phyloP scores from a whole-genome alignment of 2,797 vertebrate genomes.

The Gallirallus australis region DNA sequence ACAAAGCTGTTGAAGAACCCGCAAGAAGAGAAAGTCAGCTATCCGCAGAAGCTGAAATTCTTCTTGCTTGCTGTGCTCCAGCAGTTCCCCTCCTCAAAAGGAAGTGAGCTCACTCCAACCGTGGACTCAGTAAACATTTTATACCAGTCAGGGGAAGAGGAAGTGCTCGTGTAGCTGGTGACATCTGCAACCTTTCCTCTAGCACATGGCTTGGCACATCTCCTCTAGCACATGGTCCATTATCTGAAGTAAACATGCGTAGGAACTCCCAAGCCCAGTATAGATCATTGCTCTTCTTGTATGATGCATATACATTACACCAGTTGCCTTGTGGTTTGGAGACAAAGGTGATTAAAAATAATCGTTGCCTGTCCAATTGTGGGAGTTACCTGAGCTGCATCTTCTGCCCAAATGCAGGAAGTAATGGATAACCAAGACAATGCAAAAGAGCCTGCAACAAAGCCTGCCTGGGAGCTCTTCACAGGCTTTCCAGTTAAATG shows the following conservation, averaged over 20 bases:
- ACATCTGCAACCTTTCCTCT: constrained; percentile 38
- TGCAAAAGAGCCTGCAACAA: constrained; percentile 58
- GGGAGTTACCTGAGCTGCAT: constrained; percentile 12
- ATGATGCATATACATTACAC: not conserved
- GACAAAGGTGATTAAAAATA: constrained; percentile 43
- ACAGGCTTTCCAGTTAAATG: fast-evolving
- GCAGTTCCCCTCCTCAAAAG: not conserved
- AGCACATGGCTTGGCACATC: constrained; percentile 21
- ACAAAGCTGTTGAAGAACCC: constrained; percentile 6
- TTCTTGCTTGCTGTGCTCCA: not conserved
- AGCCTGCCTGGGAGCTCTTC: constrained; percentile 52
- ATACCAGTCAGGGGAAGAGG: not conserved
- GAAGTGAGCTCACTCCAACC: not conserved
- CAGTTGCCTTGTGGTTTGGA: constrained; percentile 44
- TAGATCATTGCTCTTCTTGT: not conserved
- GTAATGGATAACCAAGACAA: constrained; percentile 35
- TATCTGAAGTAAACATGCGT: not conserved
- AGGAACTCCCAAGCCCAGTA: constrained; percentile 15
- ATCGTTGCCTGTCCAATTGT: constrained; percentile 34
- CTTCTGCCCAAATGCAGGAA: constrained; percentile 30
- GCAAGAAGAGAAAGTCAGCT: constrained; percentile 18
- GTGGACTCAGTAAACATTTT: not conserved
- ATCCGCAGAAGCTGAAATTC: not conserved
- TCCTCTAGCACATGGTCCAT: constrained; percentile 21
- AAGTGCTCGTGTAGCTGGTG: constrained; percentile 33